These are phyloP conservation scores for Hyphantria cunea DNA, from an alignment of 1,140 invertebrate species.

Conservation along the genomic window DNA sequence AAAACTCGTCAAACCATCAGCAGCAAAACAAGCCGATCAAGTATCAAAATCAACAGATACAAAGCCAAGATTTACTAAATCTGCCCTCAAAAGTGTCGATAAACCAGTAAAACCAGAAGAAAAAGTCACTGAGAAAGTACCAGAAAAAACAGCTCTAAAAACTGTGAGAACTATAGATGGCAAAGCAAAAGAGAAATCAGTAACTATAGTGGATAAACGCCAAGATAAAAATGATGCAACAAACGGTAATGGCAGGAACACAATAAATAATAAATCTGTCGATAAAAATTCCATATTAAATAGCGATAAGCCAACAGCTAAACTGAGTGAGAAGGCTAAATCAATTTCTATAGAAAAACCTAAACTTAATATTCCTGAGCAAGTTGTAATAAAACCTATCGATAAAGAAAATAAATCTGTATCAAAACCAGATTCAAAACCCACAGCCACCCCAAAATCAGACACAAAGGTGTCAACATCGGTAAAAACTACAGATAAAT, in stretches of 20 bases:
- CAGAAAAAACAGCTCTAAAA: conserved; percentile 64
- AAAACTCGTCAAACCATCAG: conserved; percentile 67
- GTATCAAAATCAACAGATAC: conserved; percentile 54
- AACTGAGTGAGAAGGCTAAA: conserved; percentile 29
- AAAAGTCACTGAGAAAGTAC: conserved; percentile 55
- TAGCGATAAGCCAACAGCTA: conserved; percentile 47
- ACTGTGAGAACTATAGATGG: conserved; percentile 70
- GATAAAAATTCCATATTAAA: conserved; percentile 43
- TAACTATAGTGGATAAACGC: conserved; percentile 68
- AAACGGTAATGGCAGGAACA: conserved; percentile 46
- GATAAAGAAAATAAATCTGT: conserved; percentile 31
- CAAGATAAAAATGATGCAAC: conserved; percentile 54
- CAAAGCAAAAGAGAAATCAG: conserved; percentile 68
- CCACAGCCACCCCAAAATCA: not conserved
- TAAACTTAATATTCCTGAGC: conserved; percentile 37
- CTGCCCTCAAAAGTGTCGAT: conserved; percentile 56
- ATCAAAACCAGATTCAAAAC: conserved; percentile 5
- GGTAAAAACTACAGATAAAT: conserved; percentile 46
- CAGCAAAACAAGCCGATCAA: conserved; percentile 63
- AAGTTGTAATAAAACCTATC: conserved; percentile 30
- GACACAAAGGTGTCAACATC: not conserved
- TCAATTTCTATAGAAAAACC: conserved; percentile 38
- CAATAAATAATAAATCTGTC: conserved; percentile 52
- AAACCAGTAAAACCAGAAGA: conserved; percentile 54
- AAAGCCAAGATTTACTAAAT: conserved; percentile 65